Percentiles rank a stretch among this genome's conserved stretches.
Evolutionary conservation across 2,797 vertebrate genomes (phyloP).

Genomic region (Calcarius lapponicus): DNA sequence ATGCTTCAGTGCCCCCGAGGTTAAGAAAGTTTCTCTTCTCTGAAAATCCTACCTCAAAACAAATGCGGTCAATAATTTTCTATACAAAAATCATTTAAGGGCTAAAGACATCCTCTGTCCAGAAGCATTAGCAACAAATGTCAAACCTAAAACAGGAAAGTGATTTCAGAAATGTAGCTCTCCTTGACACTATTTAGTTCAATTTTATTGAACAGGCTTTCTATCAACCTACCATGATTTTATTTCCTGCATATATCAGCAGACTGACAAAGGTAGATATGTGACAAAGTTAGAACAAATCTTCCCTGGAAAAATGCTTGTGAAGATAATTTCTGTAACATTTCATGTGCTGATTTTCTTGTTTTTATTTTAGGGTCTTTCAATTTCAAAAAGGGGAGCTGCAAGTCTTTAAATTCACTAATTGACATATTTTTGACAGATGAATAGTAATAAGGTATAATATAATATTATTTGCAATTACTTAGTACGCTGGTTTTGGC

Average conservation of each 20-base stretch:
- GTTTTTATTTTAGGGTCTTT: background rate
- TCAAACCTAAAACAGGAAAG: conserved; percentile 5
- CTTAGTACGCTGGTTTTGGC: background rate
- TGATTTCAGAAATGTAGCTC: conserved; percentile 4
- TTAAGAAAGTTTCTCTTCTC: background rate
- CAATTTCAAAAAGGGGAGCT: background rate
- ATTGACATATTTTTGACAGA: background rate
- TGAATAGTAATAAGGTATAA: background rate
- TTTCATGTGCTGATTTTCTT: background rate
- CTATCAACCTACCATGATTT: background rate
- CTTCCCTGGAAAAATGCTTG: background rate
- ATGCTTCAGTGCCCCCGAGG: background rate
- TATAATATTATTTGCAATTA: background rate
- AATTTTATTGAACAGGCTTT: conserved; percentile 15
- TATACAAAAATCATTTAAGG: conserved; percentile 21
- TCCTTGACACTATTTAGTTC: background rate
- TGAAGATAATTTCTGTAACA: background rate
- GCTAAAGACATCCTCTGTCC: conserved; percentile 8
- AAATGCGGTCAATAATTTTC: conserved; percentile 8
- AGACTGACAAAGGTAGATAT: background rate
- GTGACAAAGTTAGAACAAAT: background rate
- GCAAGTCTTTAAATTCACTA: background rate
- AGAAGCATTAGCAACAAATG: conserved; percentile 24
- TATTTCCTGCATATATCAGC: background rate
- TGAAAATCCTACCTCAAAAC: background rate